These are phyloP conservation scores for Meliscaeva auricollis DNA, from an alignment of 2,888 invertebrate genomes.

Conservation along the genomic window DNA sequence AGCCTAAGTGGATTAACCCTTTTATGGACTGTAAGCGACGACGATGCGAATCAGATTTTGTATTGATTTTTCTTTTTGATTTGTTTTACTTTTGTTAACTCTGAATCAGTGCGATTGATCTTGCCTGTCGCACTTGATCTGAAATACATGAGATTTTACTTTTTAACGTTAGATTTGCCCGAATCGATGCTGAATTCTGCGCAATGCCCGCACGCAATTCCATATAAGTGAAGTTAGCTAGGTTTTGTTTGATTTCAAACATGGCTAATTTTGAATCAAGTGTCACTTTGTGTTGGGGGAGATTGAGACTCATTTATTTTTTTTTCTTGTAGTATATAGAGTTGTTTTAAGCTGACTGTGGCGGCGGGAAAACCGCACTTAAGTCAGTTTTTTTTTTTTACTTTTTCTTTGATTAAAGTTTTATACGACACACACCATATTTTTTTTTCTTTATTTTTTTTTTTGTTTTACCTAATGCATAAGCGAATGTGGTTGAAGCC, in stretches of 20 bases:
- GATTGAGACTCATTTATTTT: constrained; percentile 17
- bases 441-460: constrained; percentile 12
- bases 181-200: constrained; percentile 1
- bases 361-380: constrained; percentile 38
- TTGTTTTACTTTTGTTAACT: constrained; percentile 8
- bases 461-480: not conserved
- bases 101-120: constrained; percentile 46
- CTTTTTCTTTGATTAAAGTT: not conserved
- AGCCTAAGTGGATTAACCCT: constrained; percentile 68
- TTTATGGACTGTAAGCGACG: constrained; percentile 54
- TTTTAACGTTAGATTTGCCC: constrained; percentile 43
- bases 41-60: constrained; percentile 49
- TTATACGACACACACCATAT: constrained; percentile 24
- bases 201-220: not conserved
- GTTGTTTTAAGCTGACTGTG: constrained; percentile 24
- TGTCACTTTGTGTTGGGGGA: constrained; percentile 70
- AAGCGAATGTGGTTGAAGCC: constrained; percentile 61
- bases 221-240: constrained; percentile 41
- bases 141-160: constrained; percentile 54
- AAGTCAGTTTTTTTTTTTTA: constrained; percentile 8
- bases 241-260: constrained; percentile 42
- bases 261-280: constrained; percentile 59
- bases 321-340: not conserved
- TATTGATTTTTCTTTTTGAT: too few species aligned
- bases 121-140: constrained; percentile 73